These are phyloP conservation scores for Subanguina moxae DNA, from an alignment of 1,140 invertebrate species.

Conservation along the genomic window DNA sequence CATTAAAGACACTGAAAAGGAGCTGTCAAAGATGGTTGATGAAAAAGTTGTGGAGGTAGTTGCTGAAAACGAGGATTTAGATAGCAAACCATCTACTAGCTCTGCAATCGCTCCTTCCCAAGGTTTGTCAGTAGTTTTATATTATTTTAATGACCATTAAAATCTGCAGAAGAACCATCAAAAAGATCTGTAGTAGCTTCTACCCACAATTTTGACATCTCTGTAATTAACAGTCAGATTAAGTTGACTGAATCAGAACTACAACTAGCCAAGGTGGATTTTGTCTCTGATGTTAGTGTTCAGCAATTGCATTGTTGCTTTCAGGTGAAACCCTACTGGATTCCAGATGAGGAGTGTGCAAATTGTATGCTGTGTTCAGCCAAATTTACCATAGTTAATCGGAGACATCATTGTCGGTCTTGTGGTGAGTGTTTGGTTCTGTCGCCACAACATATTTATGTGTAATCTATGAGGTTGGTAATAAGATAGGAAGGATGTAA, in stretches of 20 bases:
- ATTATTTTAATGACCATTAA: too few species aligned
- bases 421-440: constrained; percentile 13
- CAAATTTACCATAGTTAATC: constrained; percentile 36
- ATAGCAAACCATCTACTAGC: background rate
- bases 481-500: too few species aligned
- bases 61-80: background rate
- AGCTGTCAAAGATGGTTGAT: background rate
- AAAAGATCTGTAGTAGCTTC: background rate
- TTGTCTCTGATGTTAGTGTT: too few species aligned
- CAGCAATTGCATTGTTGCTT: background rate
- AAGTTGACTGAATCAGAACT: constrained; percentile 6
- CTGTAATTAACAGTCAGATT: background rate
- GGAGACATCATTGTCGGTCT: constrained; percentile 36
- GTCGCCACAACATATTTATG: too few species aligned
- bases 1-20: background rate
- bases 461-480: too few species aligned
- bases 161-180: background rate
- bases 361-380: constrained; percentile 35
- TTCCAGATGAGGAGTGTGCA: constrained; percentile 33
- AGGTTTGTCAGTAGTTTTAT: background rate
- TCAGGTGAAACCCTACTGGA: constrained; percentile 25
- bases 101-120: background rate
- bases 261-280: background rate
- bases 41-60: background rate
- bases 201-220: constrained; percentile 1